Evolutionary conservation across 2,888 invertebrate genomes (phyloP).

Genomic region (Heliconius hortense): DNA sequence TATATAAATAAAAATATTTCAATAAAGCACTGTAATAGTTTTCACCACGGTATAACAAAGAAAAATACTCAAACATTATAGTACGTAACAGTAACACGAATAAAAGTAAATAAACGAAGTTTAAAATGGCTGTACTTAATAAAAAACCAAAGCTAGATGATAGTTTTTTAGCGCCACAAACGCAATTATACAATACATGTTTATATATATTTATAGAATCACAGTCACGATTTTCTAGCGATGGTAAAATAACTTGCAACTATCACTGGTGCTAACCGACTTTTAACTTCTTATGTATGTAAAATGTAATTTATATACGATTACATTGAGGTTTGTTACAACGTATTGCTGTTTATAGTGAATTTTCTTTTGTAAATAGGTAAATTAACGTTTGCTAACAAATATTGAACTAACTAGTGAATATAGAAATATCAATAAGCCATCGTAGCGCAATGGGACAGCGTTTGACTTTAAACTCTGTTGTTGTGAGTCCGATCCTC

Average conservation of each 20-base stretch:
- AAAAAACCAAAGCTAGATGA: neutral
- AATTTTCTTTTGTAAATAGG: conserved; percentile 1
- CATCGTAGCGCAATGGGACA: neutral
- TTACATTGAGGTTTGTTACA: neutral
- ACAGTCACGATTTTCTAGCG: conserved; percentile 13
- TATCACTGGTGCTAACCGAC: neutral
- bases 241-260: neutral
- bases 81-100: neutral
- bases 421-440: neutral
- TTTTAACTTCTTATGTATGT: conserved; percentile 8
- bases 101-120: neutral
- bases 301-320: conserved; percentile 5
- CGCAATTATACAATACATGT: neutral
- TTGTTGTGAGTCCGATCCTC: neutral
- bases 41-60: no score
- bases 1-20: no score
- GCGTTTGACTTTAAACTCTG: neutral
- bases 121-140: neutral
- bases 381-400: neutral
- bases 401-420: neutral
- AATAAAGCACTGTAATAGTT: no score
- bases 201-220: neutral
- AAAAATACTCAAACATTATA: no score
- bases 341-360: neutral
- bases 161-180: neutral